phyloP scores from a whole-genome alignment of 37 sponge, comb jelly and placozoan genomes.

The Mnemiopsis leidyi region DNA sequence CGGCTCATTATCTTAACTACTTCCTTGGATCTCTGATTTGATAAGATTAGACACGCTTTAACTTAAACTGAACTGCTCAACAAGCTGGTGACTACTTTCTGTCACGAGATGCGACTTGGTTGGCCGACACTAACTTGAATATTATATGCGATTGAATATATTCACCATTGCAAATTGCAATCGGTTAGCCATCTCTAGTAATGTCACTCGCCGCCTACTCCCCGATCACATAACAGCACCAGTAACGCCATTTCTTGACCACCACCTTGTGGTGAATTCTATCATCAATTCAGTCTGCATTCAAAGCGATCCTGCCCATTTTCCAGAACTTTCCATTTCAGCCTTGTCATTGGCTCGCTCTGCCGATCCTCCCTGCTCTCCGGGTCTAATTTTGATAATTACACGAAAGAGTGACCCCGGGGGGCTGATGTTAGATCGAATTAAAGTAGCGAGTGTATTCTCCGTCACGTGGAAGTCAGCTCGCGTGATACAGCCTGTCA shows the following conservation, averaged over 20 bases:
- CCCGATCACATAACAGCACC: too few relatives aligned
- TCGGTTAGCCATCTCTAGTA: background rate
- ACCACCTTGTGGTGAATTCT: too few relatives aligned
- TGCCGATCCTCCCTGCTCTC: background rate
- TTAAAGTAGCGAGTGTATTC: background rate
- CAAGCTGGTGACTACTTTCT: background rate
- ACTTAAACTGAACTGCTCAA: background rate
- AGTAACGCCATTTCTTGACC: too few relatives aligned
- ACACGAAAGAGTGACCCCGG: background rate
- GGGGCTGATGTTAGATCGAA: background rate
- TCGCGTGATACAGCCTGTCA: background rate
- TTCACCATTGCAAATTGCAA: background rate
- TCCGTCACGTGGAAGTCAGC: background rate
- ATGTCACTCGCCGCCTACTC: too few relatives aligned
- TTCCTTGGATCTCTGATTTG: background rate
- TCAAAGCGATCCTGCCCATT: too few relatives aligned
- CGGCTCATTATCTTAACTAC: background rate
- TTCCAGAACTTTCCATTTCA: too few relatives aligned
- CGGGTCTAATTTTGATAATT: background rate
- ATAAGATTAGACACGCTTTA: background rate
- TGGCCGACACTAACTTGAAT: background rate
- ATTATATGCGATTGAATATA: background rate
- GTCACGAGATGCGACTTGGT: too few relatives aligned
- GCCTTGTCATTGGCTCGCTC: background rate
- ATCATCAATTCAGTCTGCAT: too few relatives aligned